phyloP scores from a whole-genome alignment of 2,797 vertebrate species.

The Neomorphus geoffroyi region DNA sequence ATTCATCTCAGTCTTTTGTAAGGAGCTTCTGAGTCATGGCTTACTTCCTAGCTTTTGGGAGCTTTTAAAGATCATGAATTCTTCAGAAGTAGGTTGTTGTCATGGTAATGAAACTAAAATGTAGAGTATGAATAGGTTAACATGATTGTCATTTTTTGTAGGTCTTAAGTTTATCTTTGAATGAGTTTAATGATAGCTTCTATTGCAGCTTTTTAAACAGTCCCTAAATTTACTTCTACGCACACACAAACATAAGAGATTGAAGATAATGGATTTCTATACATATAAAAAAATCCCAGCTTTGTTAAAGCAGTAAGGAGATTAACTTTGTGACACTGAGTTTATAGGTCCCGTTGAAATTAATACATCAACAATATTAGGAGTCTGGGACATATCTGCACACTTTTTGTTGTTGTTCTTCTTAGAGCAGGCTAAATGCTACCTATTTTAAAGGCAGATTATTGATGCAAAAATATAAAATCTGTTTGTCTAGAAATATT shows the following conservation, averaged over 20 bases:
- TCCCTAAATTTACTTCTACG: background rate
- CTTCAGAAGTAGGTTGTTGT: background rate
- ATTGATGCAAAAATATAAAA: background rate
- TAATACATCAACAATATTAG: background rate
- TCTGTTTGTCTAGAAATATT: background rate
- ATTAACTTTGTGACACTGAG: background rate
- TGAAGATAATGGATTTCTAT: background rate
- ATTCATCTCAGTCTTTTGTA: background rate
- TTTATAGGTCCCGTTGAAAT: background rate
- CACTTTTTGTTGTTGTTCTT: background rate
- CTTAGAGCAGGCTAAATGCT: background rate
- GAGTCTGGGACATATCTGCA: background rate
- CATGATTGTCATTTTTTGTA: background rate
- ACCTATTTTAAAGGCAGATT: background rate
- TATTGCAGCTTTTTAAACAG: background rate
- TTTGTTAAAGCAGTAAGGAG: background rate
- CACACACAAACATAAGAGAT: background rate
- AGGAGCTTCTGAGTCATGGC: background rate
- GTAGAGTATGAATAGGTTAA: background rate
- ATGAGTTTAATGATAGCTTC: background rate
- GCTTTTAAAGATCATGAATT: background rate
- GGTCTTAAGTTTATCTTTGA: background rate
- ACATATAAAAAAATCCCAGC: fast-evolving
- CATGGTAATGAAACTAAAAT: background rate
- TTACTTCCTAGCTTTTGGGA: background rate